Evolutionary conservation across 37 sponge, comb jelly and placozoan genomes (phyloP).

Genomic region (Amphimedon queenslandica): DNA sequence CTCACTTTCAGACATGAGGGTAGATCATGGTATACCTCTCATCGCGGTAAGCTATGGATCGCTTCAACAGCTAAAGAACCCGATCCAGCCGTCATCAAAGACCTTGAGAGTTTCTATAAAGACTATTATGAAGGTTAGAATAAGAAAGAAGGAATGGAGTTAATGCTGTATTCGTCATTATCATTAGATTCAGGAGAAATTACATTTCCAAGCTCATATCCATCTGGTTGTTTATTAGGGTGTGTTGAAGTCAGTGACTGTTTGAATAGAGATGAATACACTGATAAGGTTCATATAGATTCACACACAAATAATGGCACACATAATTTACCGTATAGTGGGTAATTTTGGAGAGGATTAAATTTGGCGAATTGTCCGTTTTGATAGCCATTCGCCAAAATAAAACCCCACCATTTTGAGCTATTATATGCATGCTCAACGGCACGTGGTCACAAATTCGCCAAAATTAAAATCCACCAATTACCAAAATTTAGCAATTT

Average conservation of each 20-base stretch:
- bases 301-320: no score
- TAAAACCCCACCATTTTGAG: no score
- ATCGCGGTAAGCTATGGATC: slow-evolving; percentile 96
- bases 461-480: no score
- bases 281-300: slow-evolving; percentile 65
- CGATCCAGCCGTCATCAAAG: slow-evolving; percentile 28
- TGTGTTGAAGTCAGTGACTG: slow-evolving; percentile 95
- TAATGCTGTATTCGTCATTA: neutral
- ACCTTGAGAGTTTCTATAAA: slow-evolving; percentile 63
- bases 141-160: neutral
- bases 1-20: slow-evolving; percentile 73
- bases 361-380: no score
- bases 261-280: slow-evolving; percentile 78
- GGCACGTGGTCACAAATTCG: no score
- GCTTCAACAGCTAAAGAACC: slow-evolving; percentile 74
- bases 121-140: slow-evolving; percentile 40
- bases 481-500: no score
- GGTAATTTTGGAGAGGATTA: no score
- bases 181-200: slow-evolving; percentile 22
- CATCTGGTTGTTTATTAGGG: slow-evolving; percentile 82
- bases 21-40: slow-evolving; percentile 91
- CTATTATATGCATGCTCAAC: no score
- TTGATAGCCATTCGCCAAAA: no score
- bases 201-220: slow-evolving; percentile 78
- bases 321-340: no score